Base-by-base conservation (phyloP, 1,140 invertebrate species). In the Scaptomyza montana region DNA sequence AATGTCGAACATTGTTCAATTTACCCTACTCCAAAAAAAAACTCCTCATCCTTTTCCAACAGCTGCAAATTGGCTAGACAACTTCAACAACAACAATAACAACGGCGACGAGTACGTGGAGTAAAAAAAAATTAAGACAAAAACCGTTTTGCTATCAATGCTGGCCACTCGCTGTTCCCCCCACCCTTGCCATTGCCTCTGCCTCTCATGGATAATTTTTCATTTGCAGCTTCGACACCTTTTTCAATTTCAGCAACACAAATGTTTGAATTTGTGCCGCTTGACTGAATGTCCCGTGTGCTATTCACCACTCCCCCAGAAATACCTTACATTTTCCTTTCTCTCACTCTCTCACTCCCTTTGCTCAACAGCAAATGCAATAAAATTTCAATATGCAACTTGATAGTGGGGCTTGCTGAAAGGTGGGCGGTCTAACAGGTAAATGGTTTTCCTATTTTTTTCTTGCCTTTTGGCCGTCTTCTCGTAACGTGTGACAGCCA, bases 201-300 rank as follows among this genome's bases (percentile, higher is more conserved):
- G 33, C 8, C 55, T 39, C 39, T 36, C n/a, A 12, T 49, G 82
- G 57, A 74, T 87, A 87, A 87, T 87, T 87, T 87, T 87, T 87
- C 82, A 87, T 87, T 87, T 86, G 80, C 79, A 77, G 57, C 77
- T 68, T 55, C 84, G 75, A 89, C 84, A 87, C 82, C 84, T 89
- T 87, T 86, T 87, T 79, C 82, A 87, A 87, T 87, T 87, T 87
- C 78, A 87, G 82, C 78, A 82, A 87, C 80, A 87, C 82, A 87
- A 87, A 87, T 87, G 84, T 87, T 87, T 87, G 82, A 87, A 89
- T 87, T 87, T 87, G 84, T 82, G 84, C 84, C 84, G 82, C 82
- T 70, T 65, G 84, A 89, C 71, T 87, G 79, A 75, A 65, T 87
- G 65, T 49, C 45, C 25, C 67, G 54, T 28, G 41, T 39, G 51